These are phyloP conservation scores for Aleiodes alternator DNA, from an alignment of 2,888 invertebrate species.

Conservation along the genomic window DNA sequence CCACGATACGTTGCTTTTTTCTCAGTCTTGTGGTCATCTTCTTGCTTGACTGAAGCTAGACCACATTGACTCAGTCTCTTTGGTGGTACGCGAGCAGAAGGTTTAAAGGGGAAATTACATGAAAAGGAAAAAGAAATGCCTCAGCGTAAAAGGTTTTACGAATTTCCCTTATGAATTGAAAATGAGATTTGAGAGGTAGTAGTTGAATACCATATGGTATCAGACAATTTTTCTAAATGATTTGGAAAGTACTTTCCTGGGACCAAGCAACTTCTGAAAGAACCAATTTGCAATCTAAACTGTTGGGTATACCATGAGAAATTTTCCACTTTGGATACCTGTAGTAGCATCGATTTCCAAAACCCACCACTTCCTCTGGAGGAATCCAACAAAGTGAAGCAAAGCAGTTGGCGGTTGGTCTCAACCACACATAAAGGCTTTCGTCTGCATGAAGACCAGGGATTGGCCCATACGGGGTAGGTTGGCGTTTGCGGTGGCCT, in stretches of 20 bases:
- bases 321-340: not conserved
- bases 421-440: conserved; percentile 34
- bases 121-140: not conserved
- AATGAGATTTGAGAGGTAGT: conserved; percentile 16
- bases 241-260: not conserved
- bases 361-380: conserved; percentile 53
- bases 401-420: conserved; percentile 62
- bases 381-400: conserved; percentile 8
- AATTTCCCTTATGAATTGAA: conserved; percentile 15
- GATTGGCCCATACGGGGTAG: conserved; percentile 67
- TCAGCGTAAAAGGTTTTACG: not conserved
- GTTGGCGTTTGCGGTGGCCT: conserved; percentile 63
- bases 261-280: not conserved
- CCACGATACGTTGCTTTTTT: conserved; percentile 43
- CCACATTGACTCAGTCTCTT: conserved; percentile 34
- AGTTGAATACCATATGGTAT: conserved; percentile 6
- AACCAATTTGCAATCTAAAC: conserved; percentile 23
- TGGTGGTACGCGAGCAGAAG: not conserved
- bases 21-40: conserved; percentile 50
- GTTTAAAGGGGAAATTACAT: not conserved
- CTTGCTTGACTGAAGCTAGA: conserved; percentile 50
- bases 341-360: conserved; percentile 58
- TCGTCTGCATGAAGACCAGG: conserved; percentile 59
- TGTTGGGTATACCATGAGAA: not conserved
- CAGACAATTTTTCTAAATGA: conserved; percentile 7